These are phyloP conservation scores for Dryomyza anilis DNA, from an alignment of 2,888 invertebrate genomes.

Conservation along the genomic window DNA sequence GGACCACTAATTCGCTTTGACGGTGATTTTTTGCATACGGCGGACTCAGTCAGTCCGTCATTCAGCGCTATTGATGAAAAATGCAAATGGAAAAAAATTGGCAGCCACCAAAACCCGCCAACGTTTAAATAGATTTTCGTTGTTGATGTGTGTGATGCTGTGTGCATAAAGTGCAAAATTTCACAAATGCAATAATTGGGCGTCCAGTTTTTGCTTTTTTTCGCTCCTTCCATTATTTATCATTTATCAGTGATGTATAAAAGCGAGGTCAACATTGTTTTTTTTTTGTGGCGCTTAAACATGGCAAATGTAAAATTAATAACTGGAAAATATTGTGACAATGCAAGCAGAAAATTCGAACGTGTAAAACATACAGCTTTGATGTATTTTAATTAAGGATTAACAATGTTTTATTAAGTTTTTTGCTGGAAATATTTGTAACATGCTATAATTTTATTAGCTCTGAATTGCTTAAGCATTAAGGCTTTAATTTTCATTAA, in stretches of 20 bases:
- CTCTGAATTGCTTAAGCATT: too few species aligned
- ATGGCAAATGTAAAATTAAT: constrained; percentile 2
- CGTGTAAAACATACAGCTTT: too few species aligned
- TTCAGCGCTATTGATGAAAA: not conserved
- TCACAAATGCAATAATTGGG: not conserved
- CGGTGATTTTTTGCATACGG: constrained; percentile 24
- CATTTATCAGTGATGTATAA: too few species aligned
- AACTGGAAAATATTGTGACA: constrained; percentile 24
- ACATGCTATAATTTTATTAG: too few species aligned
- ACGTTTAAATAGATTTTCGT: constrained; percentile 16
- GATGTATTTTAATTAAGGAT: too few species aligned
- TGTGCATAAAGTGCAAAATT: constrained; percentile 17
- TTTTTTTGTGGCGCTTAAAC: not conserved
- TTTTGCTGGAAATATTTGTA: too few species aligned
- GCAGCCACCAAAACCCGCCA: not conserved
- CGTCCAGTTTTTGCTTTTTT: not conserved
- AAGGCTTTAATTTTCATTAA: too few species aligned
- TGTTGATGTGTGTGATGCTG: constrained; percentile 3
- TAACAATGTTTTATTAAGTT: too few species aligned
- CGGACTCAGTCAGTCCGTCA: not conserved
- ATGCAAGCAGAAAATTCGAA: constrained; percentile 38
- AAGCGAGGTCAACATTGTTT: too few species aligned
- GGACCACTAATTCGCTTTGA: constrained; percentile 30
- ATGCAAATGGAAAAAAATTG: not conserved
- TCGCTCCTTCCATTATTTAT: too few species aligned